These are phyloP conservation scores for Diachasmimorpha longicaudata DNA, from an alignment of 1,140 invertebrate species.

Conservation along the genomic window DNA sequence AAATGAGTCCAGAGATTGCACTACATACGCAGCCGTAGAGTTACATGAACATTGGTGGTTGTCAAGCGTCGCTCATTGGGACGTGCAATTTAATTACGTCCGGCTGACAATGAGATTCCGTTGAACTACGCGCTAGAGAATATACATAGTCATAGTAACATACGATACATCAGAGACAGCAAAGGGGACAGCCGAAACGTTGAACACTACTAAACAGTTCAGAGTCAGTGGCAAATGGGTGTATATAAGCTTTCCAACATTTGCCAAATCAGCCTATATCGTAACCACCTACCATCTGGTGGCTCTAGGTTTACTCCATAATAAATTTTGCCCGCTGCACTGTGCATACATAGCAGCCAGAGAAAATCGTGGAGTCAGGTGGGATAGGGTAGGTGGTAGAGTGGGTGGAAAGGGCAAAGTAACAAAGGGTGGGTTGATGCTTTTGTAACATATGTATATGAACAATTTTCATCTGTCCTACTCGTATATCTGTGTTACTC, in stretches of 20 bases:
- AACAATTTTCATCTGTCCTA: neutral
- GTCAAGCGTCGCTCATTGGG: constrained; percentile 7
- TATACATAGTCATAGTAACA: constrained; percentile 2
- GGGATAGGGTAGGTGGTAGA: neutral
- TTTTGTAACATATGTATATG: neutral
- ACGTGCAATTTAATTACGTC: constrained; percentile 10
- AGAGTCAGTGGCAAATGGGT: neutral
- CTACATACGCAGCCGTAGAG: neutral
- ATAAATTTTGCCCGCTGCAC: neutral
- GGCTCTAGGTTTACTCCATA: neutral
- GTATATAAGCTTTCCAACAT: constrained; percentile 2
- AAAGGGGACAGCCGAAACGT: neutral
- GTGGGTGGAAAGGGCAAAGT: neutral
- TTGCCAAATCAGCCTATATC: neutral
- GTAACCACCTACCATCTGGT: neutral
- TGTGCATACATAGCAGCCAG: neutral
- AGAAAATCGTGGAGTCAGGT: neutral
- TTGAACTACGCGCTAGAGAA: constrained; percentile 5
- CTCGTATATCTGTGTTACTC: neutral
- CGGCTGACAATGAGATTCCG: constrained; percentile 10
- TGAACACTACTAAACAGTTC: neutral
- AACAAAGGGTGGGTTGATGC: neutral
- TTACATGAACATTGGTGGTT: neutral
- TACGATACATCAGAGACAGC: constrained; percentile 6
- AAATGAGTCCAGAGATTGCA: neutral